Evolutionary conservation across 2,113 vertebrate genomes (phyloP).

Genomic region (Saguinus imperator): DNA sequence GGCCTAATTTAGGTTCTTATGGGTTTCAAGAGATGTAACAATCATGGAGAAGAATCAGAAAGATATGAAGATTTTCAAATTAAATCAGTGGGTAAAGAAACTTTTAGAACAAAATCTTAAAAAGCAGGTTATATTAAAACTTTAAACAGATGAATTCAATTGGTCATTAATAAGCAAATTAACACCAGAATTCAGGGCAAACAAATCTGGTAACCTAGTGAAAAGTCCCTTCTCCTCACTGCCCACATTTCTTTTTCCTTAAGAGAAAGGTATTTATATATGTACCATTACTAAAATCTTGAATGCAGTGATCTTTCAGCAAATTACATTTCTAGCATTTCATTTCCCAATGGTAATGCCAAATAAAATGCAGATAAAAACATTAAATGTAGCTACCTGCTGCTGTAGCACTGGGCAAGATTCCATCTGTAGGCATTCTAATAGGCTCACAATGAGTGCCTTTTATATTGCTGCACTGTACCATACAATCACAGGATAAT

Average conservation of each 20-base stretch:
- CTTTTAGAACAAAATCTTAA: neutral
- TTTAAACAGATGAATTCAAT: neutral
- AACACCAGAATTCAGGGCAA: neutral
- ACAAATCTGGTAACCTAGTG: neutral
- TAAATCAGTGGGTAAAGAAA: neutral
- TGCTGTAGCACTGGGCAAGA: constrained; percentile 41
- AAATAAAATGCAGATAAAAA: constrained; percentile 55
- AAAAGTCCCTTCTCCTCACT: neutral
- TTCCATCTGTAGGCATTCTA: constrained; percentile 48
- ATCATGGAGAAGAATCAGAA: neutral
- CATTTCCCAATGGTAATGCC: constrained; percentile 32
- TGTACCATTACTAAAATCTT: neutral
- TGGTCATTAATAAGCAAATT: neutral
- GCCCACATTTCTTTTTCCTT: neutral
- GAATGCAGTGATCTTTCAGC: constrained; percentile 46
- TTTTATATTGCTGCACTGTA: constrained; percentile 15
- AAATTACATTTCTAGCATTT: constrained; percentile 65
- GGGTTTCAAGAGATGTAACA: neutral
- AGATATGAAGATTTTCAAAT: neutral
- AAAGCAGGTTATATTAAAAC: neutral
- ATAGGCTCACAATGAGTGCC: constrained; percentile 43
- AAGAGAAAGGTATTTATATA: constrained; percentile 32
- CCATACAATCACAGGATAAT: constrained; percentile 58
- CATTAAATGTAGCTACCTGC: constrained; percentile 59
- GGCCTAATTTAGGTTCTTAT: neutral